Percentiles rank a stretch among this genome's conserved stretches.
phyloP scores from a whole-genome alignment of 2,797 vertebrate species.

The Sebastes nivosus region DNA sequence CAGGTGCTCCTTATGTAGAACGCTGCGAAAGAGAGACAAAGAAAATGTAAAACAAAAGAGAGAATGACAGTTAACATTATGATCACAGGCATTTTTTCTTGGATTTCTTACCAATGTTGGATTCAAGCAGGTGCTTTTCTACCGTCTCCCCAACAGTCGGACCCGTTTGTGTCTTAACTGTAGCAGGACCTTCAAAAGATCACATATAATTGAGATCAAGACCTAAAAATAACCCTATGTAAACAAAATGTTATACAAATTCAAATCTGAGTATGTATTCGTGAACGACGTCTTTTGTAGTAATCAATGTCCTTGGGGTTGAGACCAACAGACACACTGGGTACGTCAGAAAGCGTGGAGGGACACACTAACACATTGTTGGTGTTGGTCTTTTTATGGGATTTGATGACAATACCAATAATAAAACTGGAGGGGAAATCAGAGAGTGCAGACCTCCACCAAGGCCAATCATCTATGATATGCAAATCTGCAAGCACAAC shows the following conservation, averaged over 20 bases:
- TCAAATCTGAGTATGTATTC: too few relatives aligned
- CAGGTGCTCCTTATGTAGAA: neutral
- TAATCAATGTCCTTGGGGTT: too few relatives aligned
- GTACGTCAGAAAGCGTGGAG: too few relatives aligned
- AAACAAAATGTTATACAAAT: neutral
- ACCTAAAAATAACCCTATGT: neutral
- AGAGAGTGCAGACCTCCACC: too few relatives aligned
- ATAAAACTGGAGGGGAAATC: too few relatives aligned
- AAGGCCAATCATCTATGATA: too few relatives aligned
- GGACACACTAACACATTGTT: too few relatives aligned
- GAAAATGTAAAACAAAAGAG: neutral
- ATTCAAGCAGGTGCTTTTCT: accelerated
- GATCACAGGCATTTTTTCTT: neutral
- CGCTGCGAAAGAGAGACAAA: neutral
- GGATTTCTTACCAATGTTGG: conserved; percentile 22
- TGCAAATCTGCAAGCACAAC: too few relatives aligned
- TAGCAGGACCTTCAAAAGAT: neutral
- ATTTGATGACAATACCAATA: too few relatives aligned
- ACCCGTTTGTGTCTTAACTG: neutral
- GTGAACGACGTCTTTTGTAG: too few relatives aligned
- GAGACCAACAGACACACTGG: too few relatives aligned
- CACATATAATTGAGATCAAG: neutral
- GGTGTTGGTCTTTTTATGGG: too few relatives aligned
- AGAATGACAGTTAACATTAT: accelerated
- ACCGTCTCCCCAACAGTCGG: conserved; percentile 31